Evolutionary conservation across 2,797 vertebrate species (phyloP).

Genomic region (Sebastes taczanowskii): DNA sequence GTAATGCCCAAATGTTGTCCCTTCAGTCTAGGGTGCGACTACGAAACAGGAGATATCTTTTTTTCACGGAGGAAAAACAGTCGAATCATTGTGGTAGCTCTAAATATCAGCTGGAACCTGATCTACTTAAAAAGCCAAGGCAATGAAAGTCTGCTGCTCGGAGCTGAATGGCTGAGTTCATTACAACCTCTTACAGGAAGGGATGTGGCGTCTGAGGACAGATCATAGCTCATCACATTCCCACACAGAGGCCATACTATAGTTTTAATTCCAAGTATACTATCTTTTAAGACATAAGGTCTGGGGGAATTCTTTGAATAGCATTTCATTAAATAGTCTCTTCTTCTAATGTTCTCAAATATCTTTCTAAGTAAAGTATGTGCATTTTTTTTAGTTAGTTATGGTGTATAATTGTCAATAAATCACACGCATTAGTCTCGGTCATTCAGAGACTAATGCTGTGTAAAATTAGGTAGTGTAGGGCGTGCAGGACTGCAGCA

Average conservation of each 20-base stretch:
- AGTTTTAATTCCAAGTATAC: constrained; percentile 10
- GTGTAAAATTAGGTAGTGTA: constrained; percentile 21
- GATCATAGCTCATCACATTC: constrained; percentile 56
- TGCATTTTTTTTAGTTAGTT: constrained; percentile 18
- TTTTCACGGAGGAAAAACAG: constrained; percentile 48
- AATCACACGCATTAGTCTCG: background rate
- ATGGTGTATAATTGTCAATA: constrained; percentile 12
- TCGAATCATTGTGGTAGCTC: constrained; percentile 46
- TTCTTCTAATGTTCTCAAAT: constrained; percentile 10
- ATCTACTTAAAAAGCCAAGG: constrained; percentile 62
- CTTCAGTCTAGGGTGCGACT: constrained; percentile 1
- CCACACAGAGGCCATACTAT: constrained; percentile 26
- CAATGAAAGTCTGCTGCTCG: constrained; percentile 52
- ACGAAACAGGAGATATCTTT: constrained; percentile 18
- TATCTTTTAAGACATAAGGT: constrained; percentile 30
- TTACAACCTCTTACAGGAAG: constrained; percentile 62
- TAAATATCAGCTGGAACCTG: constrained; percentile 59
- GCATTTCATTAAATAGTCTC: background rate
- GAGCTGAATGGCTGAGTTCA: constrained; percentile 62
- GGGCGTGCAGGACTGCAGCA: constrained; percentile 53
- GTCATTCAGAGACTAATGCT: constrained; percentile 10
- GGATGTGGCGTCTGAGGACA: constrained; percentile 57
- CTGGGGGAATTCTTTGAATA: background rate
- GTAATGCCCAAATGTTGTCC: background rate
- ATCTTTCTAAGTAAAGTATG: constrained; percentile 22